Percentiles rank a stretch among this genome's conserved stretches.
Evolutionary conservation across 2,888 invertebrate genomes (phyloP).

Genomic region (Nebria salina): DNA sequence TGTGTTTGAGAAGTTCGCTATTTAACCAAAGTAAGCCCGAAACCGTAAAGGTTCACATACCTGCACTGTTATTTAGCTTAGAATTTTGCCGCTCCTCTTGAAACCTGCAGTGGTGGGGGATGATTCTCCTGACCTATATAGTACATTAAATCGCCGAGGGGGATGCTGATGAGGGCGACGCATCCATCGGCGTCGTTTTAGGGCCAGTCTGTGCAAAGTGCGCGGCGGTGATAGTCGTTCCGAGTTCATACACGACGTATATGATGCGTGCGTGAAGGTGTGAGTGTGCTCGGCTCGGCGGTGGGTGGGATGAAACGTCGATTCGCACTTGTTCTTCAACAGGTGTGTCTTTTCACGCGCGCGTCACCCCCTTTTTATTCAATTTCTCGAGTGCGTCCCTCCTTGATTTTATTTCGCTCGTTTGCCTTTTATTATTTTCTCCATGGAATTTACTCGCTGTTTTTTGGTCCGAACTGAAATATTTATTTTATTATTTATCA

Average conservation of each 20-base stretch:
- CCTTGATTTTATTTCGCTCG: neutral
- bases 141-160: constrained; percentile 32
- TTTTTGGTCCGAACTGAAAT: neutral
- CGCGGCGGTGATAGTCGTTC: constrained; percentile 37
- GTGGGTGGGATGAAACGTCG: neutral
- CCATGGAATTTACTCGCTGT: neutral
- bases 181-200: constrained; percentile 63
- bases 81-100: neutral
- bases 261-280: neutral
- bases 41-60: neutral
- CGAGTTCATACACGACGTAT: neutral
- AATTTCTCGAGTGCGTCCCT: neutral
- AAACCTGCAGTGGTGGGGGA: neutral
- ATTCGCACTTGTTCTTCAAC: constrained; percentile 1
- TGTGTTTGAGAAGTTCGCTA: neutral
- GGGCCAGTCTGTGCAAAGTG: constrained; percentile 6
- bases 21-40: neutral
- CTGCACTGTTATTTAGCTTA: neutral
- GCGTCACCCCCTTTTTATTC: neutral
- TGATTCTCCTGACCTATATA: constrained; percentile 33
- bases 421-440: neutral
- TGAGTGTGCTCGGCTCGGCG: neutral
- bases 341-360: neutral
- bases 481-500: too few species aligned
- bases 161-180: constrained; percentile 8